Evolutionary conservation across 2,888 invertebrate genomes (phyloP).

Genomic region (Crocallis elinguaria): DNA sequence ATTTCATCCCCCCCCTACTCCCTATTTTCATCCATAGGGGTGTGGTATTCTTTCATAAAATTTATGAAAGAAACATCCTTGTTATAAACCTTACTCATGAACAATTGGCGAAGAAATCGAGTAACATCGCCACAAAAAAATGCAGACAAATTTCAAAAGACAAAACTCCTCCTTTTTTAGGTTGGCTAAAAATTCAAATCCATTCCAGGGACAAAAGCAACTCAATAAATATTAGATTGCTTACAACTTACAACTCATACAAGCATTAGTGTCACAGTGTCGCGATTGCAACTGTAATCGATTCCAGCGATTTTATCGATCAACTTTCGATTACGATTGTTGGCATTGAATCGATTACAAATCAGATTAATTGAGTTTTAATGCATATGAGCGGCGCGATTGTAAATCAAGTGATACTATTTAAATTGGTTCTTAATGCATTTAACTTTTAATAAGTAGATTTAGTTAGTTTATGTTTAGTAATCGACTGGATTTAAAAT

Average conservation of each 20-base stretch:
- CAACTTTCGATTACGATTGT: constrained; percentile 41
- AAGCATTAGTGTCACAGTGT: constrained; percentile 33
- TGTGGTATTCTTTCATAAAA: too few relatives aligned
- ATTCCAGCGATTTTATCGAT: constrained; percentile 38
- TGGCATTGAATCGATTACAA: constrained; percentile 39
- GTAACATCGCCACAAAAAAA: too few relatives aligned
- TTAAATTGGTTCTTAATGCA: constrained; percentile 7
- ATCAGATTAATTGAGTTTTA: constrained; percentile 34
- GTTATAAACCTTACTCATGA: too few relatives aligned
- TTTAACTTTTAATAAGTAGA: neutral
- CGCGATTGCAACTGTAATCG: constrained; percentile 30
- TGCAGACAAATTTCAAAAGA: too few relatives aligned
- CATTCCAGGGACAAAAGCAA: neutral
- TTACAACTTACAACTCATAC: neutral
- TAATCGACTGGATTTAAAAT: neutral
- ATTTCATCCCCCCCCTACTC: too few relatives aligned
- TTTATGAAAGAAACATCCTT: too few relatives aligned
- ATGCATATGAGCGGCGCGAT: constrained; percentile 20
- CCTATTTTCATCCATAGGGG: too few relatives aligned
- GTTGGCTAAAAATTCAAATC: too few relatives aligned
- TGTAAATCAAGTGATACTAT: constrained; percentile 13
- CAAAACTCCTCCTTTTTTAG: too few relatives aligned
- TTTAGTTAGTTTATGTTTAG: neutral
- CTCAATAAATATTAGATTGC: neutral
- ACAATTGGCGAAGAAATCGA: too few relatives aligned